Conservation (phyloP, 2,888 invertebrate genomes). For the Tholera decimalis region DNA sequence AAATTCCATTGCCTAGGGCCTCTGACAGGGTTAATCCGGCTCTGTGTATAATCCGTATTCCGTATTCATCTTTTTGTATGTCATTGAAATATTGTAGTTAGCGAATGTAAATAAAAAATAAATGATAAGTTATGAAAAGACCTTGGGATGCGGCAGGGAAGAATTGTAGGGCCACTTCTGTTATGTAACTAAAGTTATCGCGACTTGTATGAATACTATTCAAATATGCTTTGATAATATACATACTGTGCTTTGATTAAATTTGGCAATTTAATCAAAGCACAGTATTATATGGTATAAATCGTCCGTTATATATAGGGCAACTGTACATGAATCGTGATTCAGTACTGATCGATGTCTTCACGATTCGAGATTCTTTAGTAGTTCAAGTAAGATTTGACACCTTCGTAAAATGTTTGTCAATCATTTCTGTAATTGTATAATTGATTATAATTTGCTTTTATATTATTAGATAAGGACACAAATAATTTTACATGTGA, state of each 20-base stretch:
- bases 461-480: no score
- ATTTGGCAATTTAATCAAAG: neutral
- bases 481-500: neutral
- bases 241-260: no score
- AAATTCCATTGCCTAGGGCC: no score
- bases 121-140: neutral
- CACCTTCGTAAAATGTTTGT: neutral
- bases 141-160: conserved; percentile 17
- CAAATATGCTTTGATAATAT: no score
- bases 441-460: no score
- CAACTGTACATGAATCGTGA: conserved; percentile 39
- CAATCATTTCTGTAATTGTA: no score
- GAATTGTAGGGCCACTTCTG: conserved; percentile 8
- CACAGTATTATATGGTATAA: conserved; percentile 6
- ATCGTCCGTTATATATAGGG: conserved; percentile 9
- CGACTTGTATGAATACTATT: conserved; percentile 5
- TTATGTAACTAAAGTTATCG: conserved; percentile 8
- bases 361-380: conserved; percentile 22
- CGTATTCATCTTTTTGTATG: neutral
- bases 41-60: no score
- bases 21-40: no score
- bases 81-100: rapidly evolving
- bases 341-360: conserved; percentile 34
- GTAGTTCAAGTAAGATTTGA: neutral
- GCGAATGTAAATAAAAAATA: neutral